Conservation (phyloP, 2,113 vertebrate genomes). For the Turdus rufiventris region DNA sequence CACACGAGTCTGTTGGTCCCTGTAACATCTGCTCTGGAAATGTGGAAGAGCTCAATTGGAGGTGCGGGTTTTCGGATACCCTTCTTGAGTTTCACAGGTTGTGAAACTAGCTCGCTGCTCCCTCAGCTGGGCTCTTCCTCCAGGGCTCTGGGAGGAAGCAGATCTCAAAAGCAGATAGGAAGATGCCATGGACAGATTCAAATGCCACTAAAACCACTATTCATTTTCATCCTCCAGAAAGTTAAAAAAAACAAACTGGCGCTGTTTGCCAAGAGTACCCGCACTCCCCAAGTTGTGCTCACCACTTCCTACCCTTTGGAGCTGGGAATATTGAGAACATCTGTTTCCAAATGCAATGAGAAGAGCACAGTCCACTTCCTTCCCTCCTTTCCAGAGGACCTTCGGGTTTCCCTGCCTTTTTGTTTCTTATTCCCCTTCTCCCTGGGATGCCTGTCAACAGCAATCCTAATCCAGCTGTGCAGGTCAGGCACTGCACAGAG, state of each 20-base stretch:
- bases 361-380: background rate
- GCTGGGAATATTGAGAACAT: constrained; percentile 51
- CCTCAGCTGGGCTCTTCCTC: background rate
- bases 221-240: constrained; percentile 25
- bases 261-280: constrained; percentile 20
- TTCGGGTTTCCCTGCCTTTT: background rate
- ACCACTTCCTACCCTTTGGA: constrained; percentile 52
- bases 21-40: constrained; percentile 31
- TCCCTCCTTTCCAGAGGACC: background rate
- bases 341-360: background rate
- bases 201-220: constrained; percentile 49
- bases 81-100: background rate
- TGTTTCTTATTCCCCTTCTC: constrained; percentile 14
- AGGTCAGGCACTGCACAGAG: background rate
- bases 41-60: background rate
- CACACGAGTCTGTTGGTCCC: background rate
- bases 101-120: background rate
- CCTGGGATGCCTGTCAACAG: constrained; percentile 6
- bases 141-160: constrained; percentile 17
- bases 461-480: constrained; percentile 8
- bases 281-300: background rate
- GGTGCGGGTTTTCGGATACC: background rate
- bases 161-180: constrained; percentile 28
- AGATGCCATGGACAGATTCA: constrained; percentile 21
- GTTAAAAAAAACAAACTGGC: background rate